phyloP scores from a whole-genome alignment of 92 coral and sea anemone genomes.

The Actinostola sp. region DNA sequence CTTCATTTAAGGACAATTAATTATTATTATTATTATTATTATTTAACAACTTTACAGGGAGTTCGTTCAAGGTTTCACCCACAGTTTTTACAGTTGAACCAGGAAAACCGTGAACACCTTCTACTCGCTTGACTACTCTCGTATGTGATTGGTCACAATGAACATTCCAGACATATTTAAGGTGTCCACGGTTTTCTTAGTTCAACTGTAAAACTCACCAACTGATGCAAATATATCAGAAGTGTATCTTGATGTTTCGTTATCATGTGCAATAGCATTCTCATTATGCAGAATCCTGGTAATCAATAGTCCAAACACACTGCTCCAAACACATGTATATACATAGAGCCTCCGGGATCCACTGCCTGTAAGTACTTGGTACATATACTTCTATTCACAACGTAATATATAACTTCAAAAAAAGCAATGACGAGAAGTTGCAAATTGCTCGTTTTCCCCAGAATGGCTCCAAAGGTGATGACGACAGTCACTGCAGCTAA shows the following conservation, averaged over 20 bases:
- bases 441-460: constrained; percentile 88
- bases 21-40: too few species aligned
- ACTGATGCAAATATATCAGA: constrained; percentile 89
- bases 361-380: constrained; percentile 77
- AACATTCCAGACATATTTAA: too few species aligned
- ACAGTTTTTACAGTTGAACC: too few species aligned
- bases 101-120: too few species aligned
- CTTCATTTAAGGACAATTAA: neutral
- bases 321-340: constrained; percentile 87
- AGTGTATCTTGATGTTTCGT: constrained; percentile 86
- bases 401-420: constrained; percentile 78
- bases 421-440: constrained; percentile 80
- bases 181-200: too few species aligned
- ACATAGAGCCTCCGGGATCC: constrained; percentile 87
- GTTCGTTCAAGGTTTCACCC: neutral
- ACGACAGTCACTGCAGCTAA: constrained; percentile 79
- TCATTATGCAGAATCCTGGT: constrained; percentile 70
- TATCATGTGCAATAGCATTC: constrained; percentile 87
- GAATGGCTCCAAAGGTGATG: constrained; percentile 86
- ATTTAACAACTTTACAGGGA: neutral
- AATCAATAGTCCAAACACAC: constrained; percentile 79
- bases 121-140: too few species aligned
- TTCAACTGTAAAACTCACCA: constrained; percentile 65
- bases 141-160: too few species aligned
- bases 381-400: constrained; percentile 73